Base-by-base conservation (phyloP, 2,797 vertebrate species). In the Cuniculus paca region DNA sequence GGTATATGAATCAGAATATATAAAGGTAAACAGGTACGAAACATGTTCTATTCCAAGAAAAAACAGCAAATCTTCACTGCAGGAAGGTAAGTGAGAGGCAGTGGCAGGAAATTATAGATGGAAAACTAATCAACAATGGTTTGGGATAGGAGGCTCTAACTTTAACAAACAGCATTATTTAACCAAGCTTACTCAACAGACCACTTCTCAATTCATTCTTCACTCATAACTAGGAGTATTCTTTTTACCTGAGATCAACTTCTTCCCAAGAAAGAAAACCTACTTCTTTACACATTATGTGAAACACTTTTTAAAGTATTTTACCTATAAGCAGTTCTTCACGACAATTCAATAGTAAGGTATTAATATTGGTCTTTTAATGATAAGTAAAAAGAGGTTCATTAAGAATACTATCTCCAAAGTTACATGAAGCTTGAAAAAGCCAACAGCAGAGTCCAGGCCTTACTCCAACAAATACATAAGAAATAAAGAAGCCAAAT, bases 351-450 rank as follows among this genome's bases (percentile, higher is more conserved):
- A 78, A 82, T 5, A 58, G 10, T 72, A 72, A 95, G 26, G 26
- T 74, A 65, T 84, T 75, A 85, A 81, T n/a, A 82, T 19, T 56
- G 5, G 42, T 13, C 92, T 72, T 95, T 89, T 94, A 90, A 61
- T 94, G 42, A 81, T 52, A 90, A 61, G 78, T n/a, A 94, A 89
- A 85, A 19, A 61, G 39, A 84, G 31, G 24, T 80, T 95, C 84
- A 87, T 20, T 20, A 94, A 95, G 77, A 90, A 12, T 93, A 92
- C 92, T 12, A 36, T 65, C 65, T 70, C 48, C n/a, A 85, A 85
- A 88, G 14, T 90, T 90, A 93, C 5, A 63, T 34, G 52, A 96
- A 92, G 52, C n/a, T 56, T 90, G 45, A 48, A 88, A 85, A 92
- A 88, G 74, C 50, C 63, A 88, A 89, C 28, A 92, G n/a, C 19